Evolutionary conservation across 92 coral and sea anemone genomes (phyloP).

Genomic region (Zoanthus solanderi): DNA sequence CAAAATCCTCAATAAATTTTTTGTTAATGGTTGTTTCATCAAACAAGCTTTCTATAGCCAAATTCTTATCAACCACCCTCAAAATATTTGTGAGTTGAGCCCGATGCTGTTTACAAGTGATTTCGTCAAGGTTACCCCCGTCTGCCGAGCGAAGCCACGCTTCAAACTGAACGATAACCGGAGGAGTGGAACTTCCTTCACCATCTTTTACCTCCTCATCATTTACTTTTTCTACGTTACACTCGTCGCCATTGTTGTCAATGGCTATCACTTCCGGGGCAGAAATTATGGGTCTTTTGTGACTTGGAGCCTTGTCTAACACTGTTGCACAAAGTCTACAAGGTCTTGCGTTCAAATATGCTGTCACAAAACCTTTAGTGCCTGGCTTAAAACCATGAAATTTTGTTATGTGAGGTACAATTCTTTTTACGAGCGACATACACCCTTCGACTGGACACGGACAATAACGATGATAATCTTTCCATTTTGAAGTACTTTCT

Average conservation of each 20-base stretch:
- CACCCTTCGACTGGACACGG: constrained; percentile 51
- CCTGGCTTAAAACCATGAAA: constrained; percentile 40
- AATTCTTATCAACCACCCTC: constrained; percentile 30
- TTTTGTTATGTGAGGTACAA: constrained; percentile 47
- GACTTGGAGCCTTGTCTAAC: background rate
- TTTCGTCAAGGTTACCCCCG: constrained; percentile 59
- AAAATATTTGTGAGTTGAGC: background rate
- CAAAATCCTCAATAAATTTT: too few species aligned
- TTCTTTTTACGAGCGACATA: constrained; percentile 47
- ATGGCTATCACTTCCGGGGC: constrained; percentile 1
- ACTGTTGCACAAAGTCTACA: background rate
- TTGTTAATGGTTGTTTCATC: constrained; percentile 20
- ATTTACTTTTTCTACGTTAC: constrained; percentile 21
- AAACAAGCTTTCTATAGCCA: constrained; percentile 32
- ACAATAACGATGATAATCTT: constrained; percentile 56
- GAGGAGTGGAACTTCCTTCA: constrained; percentile 15
- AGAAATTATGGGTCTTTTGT: background rate
- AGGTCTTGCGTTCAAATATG: background rate
- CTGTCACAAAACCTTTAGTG: constrained; percentile 20
- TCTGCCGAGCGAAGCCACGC: constrained; percentile 62
- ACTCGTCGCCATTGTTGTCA: constrained; percentile 20
- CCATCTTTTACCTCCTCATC: constrained; percentile 37
- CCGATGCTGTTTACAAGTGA: constrained; percentile 46
- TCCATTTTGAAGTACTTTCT: constrained; percentile 8
- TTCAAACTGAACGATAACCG: constrained; percentile 21